Evolutionary conservation across 2,888 invertebrate species (phyloP), one percentile per base, ranked within the genome.

Genomic region (Endomychus coccineus): DNA sequence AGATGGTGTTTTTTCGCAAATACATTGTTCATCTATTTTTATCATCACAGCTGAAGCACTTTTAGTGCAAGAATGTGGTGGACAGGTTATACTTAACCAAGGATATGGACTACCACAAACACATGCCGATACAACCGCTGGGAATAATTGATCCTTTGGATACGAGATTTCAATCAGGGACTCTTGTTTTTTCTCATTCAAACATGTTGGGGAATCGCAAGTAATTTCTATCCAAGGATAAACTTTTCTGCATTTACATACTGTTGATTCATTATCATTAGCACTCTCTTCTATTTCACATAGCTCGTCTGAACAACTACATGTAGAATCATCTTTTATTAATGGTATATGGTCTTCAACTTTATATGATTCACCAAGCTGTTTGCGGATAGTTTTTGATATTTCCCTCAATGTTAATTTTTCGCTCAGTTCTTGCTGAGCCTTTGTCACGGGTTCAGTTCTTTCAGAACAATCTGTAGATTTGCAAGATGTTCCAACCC

Each of bases 121-220:
- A 6, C 36, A 36, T 10, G 23, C 30, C 2, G 29, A 24, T 5
- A 24, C 17, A 11, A 24, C 7, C 13, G 28, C 16, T 29, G 9
- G 28, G 1, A 29, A 16, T 0, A 16, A 16, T 2, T 16, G 23
- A 9, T 29, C 23, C 4, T 28, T n/a, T n/a, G n/a, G n/a, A n/a
- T n/a, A n/a, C n/a, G n/a, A n/a, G n/a, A n/a, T n/a, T n/a, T n/a
- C n/a, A n/a, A n/a, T n/a, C n/a, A n/a, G n/a, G n/a, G n/a, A n/a
- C n/a, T n/a, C n/a, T n/a, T n/a, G n/a, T n/a, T n/a, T n/a, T 13
- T 17, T 16, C 2, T 17, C 16, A n/a, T 22, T 10, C 1, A 16
- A 16, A 10, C 36, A 36, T 1, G 13, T 23, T 24, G 24, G 30
- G 2, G 36, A 29, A 4, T 17, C 23, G 9, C 36, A 36, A 7